Conservation (phyloP, 2,113 vertebrate genomes). For the Terrapene triunguis region DNA sequence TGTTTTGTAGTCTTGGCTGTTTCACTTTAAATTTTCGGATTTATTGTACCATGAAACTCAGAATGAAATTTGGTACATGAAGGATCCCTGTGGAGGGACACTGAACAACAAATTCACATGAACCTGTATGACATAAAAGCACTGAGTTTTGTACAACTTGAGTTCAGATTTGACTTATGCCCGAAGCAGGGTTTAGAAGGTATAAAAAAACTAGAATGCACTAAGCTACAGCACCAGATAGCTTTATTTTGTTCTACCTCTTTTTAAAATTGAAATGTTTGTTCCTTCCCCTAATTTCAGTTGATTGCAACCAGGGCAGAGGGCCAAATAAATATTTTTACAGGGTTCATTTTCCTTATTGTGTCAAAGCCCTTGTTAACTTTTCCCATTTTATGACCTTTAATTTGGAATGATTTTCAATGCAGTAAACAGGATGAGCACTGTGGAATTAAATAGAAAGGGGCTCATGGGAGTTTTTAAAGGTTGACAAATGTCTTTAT, state of each 20-base stretch:
- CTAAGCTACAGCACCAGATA: neutral
- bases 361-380: neutral
- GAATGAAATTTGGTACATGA: neutral
- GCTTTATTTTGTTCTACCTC: neutral
- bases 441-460: conserved; percentile 39
- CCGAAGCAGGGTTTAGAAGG: neutral
- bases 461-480: conserved; percentile 12
- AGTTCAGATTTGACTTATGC: neutral
- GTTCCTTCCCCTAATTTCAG: neutral
- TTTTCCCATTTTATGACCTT: neutral
- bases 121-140: neutral
- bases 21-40: neutral
- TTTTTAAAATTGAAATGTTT: neutral
- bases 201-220: fast-evolving
- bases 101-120: neutral
- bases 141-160: neutral
- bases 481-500: conserved; percentile 32
- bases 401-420: conserved; percentile 44
- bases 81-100: neutral
- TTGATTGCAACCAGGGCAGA: neutral
- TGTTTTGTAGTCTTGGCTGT: neutral
- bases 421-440: conserved; percentile 9
- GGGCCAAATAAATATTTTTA: neutral
- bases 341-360: neutral
- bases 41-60: neutral